Percentiles rank a stretch among this genome's conserved stretches.
phyloP scores from a whole-genome alignment of 2,888 invertebrate species.

The Apamea sordens region DNA sequence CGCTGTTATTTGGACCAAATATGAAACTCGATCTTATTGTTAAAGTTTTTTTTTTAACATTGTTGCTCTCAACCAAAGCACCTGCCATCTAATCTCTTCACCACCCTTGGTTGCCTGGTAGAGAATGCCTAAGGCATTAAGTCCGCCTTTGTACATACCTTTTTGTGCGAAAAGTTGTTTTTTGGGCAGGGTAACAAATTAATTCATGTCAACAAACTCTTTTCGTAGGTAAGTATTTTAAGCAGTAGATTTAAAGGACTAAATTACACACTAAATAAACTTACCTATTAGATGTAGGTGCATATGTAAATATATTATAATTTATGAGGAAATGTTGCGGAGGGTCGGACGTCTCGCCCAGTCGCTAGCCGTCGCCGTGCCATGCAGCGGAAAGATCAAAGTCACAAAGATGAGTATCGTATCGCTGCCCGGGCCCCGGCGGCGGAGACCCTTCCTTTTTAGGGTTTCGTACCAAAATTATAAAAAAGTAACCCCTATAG shows the following conservation, averaged over 20 bases:
- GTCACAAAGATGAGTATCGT: constrained; percentile 83
- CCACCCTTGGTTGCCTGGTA: no score
- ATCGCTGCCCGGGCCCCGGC: constrained; percentile 74
- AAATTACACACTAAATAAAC: background rate
- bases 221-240: constrained; percentile 2
- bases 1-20: background rate
- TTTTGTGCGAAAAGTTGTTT: background rate
- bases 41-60: no score
- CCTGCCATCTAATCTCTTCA: no score
- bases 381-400: constrained; percentile 84
- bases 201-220: background rate
- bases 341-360: constrained; percentile 1
- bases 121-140: no score
- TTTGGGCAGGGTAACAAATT: background rate
- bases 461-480: constrained; percentile 14
- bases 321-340: constrained; percentile 4
- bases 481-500: background rate
- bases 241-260: background rate
- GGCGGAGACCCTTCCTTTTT: constrained; percentile 42
- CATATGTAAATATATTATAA: constrained; percentile 9
- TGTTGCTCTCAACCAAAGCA: no score
- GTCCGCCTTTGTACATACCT: no score
- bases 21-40: background rate
- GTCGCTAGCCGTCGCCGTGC: constrained; percentile 64
- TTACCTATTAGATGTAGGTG: background rate